Base-by-base conservation (phyloP, 1,140 invertebrate genomes). In the Pomacea maculata region DNA sequence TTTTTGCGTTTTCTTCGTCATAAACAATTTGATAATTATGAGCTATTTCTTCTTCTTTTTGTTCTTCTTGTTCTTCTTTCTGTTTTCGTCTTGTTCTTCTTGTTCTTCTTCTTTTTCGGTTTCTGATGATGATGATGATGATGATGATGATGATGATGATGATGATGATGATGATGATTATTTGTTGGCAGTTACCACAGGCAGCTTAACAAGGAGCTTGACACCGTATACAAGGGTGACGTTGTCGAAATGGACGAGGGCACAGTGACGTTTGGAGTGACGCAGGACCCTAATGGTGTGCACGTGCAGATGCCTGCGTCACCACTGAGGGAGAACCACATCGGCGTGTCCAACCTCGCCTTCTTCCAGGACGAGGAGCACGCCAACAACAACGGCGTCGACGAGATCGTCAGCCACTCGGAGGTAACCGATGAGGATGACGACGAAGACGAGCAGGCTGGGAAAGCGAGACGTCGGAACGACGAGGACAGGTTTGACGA, bases 141-240 rank as follows among this genome's bases (percentile, higher is more conserved):
- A 77, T 77, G 55, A 78, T 78, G 72, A 74, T 74, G 72, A 74
- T 74, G 72, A 74, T 74, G 63, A 77, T 77, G 1, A 77, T 77
- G 55, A 77, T 77, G 55, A 78, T 78, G 29, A 65, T 65, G 3
- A 65, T 78, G 4, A 78, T 34, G 4, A 78, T 63, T 25, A 9
- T 15, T 19, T 21, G 11, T 29, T 25, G 68, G 10, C 77, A 78
- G 77, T 54, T 78, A 78, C 52, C 77, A 78, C 77, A 65, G 77
- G 45, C 77, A 78, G 67, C 21, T 78, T 64, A 61, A 61, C 57
- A 70, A 57, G 25, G 77, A 70, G 11, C 77, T 67, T 2, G 45
- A 78, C 45, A 19, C 34, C 19, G 29, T 52, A 15, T 65, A 78
- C 67, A 25, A 25, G 45, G 67, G 57, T n/a, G 63, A 64, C 15